Evolutionary conservation across 2,888 invertebrate species (phyloP).

Genomic region (Netelia inedita): DNA sequence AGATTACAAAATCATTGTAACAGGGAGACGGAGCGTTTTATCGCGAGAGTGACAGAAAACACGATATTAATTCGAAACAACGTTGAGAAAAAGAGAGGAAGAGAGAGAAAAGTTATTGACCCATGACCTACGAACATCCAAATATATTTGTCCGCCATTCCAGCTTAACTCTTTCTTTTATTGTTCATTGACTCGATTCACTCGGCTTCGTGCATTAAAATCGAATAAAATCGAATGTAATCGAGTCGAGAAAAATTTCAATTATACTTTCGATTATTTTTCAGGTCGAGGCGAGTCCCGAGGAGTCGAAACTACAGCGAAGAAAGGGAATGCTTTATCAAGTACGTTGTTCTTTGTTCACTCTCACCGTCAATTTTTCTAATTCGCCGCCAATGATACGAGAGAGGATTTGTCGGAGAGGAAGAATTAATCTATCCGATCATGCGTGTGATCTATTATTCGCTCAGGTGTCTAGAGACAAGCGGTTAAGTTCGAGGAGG

Average conservation of each 20-base stretch:
- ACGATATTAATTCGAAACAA: slow-evolving; percentile 9
- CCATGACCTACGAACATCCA: too few species aligned
- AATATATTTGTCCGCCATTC: neutral
- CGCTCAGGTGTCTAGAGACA: slow-evolving; percentile 10
- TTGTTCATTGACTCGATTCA: neutral
- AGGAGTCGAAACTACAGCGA: slow-evolving; percentile 64
- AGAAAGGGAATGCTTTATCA: slow-evolving; percentile 71
- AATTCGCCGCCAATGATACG: neutral
- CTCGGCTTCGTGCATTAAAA: too few species aligned
- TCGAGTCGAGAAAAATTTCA: too few species aligned
- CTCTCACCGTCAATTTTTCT: neutral
- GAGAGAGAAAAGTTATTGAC: neutral
- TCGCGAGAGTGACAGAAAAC: neutral
- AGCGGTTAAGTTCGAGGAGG: neutral
- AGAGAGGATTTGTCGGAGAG: neutral
- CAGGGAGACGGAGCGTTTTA: slow-evolving; percentile 25
- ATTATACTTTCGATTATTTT: neutral
- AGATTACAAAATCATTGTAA: slow-evolving; percentile 37
- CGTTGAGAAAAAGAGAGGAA: neutral
- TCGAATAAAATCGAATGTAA: too few species aligned
- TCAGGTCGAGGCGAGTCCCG: slow-evolving; percentile 62
- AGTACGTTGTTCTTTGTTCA: slow-evolving; percentile 65
- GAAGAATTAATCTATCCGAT: neutral
- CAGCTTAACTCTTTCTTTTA: neutral
- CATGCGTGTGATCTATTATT: neutral